Base-by-base conservation (phyloP, 64 coral and sea anemone species). In the Hydrozoanthus tunicans region DNA sequence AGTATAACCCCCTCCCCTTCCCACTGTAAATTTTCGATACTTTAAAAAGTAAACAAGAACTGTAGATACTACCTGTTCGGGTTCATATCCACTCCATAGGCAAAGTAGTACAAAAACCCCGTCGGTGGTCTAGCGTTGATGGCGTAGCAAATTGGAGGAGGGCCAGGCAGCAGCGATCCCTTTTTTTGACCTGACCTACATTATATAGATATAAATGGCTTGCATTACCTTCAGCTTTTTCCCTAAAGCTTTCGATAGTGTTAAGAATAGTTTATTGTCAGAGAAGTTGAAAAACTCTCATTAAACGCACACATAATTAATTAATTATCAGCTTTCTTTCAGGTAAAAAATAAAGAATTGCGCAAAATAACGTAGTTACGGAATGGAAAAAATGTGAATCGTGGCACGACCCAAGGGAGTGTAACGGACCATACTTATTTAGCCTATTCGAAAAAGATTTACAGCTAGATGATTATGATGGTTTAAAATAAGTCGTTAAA, bases 11-110 rank as follows among this genome's bases (percentile, higher is more conserved):
- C 20, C 20, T 0, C 20, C 32, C 32, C 32, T 43, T 2, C 32
- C 32, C 32, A 43, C 32, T 43, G 32, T 43, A 43, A 43, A 43
- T 43, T 43, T 43, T 43, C 32, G 2, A 43, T 43, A 0, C 32
- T 43, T 43, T 43, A 43, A 43, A 43, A 0, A 2, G 32, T 43
- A 43, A 43, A 51, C 9, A 74, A 6, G 70, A 5, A 13, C 7
- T 73, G 3, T 32, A 27, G 7, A n/a, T 53, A 71, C 54, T 95
- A 98, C 95, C 95, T 94, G 32, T 98, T 94, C 3, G 79, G 80
- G 53, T 98, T 98, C 93, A 94, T 98, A 64, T 94, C 92, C 9
- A 92, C 62, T 65, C 95, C 95, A 81, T 98, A 98, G 0, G 95
- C 93, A 67, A 98, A 98, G 80, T 98, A 98, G 73, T 86, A 98